Conservation (phyloP, 2,888 invertebrate genomes). For the Bugulina stolonifera region DNA sequence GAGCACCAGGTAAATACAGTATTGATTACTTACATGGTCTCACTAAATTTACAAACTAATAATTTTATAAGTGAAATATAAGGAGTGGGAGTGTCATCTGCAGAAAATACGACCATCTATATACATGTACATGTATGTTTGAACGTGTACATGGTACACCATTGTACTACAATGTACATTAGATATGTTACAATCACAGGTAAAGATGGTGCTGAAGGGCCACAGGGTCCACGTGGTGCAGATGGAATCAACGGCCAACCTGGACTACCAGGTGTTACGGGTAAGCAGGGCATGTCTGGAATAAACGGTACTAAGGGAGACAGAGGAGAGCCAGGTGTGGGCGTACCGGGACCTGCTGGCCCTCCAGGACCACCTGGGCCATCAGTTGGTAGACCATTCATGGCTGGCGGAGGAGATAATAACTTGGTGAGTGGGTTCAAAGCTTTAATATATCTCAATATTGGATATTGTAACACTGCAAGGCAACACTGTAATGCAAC, state of each 20-base stretch:
- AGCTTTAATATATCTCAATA: background rate
- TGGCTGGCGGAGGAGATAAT: too few species aligned
- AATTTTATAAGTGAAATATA: background rate
- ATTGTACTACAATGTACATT: too few species aligned
- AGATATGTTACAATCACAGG: too few species aligned
- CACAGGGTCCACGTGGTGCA: background rate
- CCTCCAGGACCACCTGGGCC: constrained; percentile 32
- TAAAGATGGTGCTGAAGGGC: constrained; percentile 19
- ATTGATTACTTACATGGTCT: background rate
- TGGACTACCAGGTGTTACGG: constrained; percentile 30
- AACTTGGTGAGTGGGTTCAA: background rate
- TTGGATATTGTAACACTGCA: too few species aligned
- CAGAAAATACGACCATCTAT: too few species aligned
- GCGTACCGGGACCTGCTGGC: constrained; percentile 40
- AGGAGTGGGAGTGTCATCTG: too few species aligned
- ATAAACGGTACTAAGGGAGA: constrained; percentile 31
- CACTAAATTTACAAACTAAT: background rate
- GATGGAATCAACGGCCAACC: constrained; percentile 21
- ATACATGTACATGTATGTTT: too few species aligned
- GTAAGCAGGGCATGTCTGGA: constrained; percentile 31
- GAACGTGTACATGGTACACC: too few species aligned
- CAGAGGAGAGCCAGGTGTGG: constrained; percentile 26
- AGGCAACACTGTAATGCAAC: too few species aligned
- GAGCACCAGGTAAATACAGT: background rate
- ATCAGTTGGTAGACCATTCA: constrained; percentile 2